Evolutionary conservation across 2,797 vertebrate species (phyloP).

Genomic region (Sebastes reedi): DNA sequence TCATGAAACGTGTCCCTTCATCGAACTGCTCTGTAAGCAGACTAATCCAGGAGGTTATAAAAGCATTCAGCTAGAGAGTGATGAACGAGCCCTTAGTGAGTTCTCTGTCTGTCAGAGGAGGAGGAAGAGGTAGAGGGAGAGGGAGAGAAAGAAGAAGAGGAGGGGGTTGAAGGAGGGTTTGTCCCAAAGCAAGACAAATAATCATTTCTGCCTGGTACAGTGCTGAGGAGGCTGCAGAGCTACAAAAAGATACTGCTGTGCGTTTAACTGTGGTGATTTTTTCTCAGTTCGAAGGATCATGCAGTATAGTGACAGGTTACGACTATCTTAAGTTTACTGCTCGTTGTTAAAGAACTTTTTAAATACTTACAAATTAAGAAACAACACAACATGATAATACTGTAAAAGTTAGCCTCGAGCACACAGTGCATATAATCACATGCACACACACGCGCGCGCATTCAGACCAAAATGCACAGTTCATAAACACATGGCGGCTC

Average conservation of each 20-base stretch:
- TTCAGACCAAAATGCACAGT: constrained; percentile 60
- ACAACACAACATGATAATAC: constrained; percentile 80
- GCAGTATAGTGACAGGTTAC: constrained; percentile 67
- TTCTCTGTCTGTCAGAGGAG: constrained; percentile 62
- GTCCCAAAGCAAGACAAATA: constrained; percentile 42
- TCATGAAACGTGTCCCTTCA: constrained; percentile 33
- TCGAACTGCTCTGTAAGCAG: constrained; percentile 46
- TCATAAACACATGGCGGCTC: constrained; percentile 64
- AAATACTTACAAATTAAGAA: constrained; percentile 79
- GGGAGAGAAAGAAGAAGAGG: background rate
- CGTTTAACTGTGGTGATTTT: constrained; percentile 15
- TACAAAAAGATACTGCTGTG: constrained; percentile 55
- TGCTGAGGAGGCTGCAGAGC: constrained; percentile 57
- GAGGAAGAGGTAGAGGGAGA: background rate
- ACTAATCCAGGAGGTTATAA: constrained; percentile 63
- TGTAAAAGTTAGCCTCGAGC: constrained; percentile 75
- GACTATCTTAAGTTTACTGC: constrained; percentile 68
- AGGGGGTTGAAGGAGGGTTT: background rate
- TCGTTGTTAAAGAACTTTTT: constrained; percentile 61
- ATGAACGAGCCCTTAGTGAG: constrained; percentile 78
- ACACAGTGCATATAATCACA: constrained; percentile 55
- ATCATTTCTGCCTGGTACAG: constrained; percentile 35
- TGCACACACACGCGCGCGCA: constrained; percentile 42
- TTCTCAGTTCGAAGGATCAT: constrained; percentile 64
- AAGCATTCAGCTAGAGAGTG: constrained; percentile 63